A percentile compares a stretch with the other conserved stretches of the same genome.
phyloP scores from a whole-genome alignment of 2,113 vertebrate species.

The Amblyopsis rosae region DNA sequence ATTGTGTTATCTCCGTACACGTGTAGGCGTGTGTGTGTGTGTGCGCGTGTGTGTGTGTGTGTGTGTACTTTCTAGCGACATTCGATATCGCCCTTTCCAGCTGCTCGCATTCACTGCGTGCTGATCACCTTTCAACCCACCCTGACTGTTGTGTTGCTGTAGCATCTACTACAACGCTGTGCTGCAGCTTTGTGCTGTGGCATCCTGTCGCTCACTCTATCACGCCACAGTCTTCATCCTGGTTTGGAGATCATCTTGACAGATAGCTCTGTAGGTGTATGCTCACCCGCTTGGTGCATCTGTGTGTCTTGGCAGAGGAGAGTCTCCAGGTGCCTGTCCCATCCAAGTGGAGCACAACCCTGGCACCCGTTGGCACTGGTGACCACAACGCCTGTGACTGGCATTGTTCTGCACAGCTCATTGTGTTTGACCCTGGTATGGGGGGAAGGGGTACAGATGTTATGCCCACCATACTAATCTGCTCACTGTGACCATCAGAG shows the following conservation, averaged over 20 bases:
- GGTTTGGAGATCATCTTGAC: too few relatives aligned
- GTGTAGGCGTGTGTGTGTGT: slow-evolving; percentile 3
- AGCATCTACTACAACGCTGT: too few relatives aligned
- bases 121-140: too few relatives aligned
- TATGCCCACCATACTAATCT: slow-evolving; percentile 58
- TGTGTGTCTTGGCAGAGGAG: slow-evolving; percentile 54
- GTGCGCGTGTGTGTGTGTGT: not conserved
- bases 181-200: too few relatives aligned
- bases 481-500: slow-evolving; percentile 30
- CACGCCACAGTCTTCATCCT: too few relatives aligned
- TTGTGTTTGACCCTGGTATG: slow-evolving; percentile 63
- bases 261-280: not conserved
- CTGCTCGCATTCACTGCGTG: too few relatives aligned
- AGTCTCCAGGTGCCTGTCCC: slow-evolving; percentile 67
- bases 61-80: not conserved
- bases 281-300: slow-evolving; percentile 21
- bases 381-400: slow-evolving; percentile 29
- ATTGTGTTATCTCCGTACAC: slow-evolving; percentile 20
- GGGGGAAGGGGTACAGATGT: slow-evolving; percentile 75
- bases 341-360: slow-evolving; percentile 44
- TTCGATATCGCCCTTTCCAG: not conserved
- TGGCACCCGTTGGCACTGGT: slow-evolving; percentile 41
- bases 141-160: too few relatives aligned
- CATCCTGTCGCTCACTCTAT: too few relatives aligned
- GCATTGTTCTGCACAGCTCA: slow-evolving; percentile 69